A percentile compares a stretch with the other conserved stretches of the same genome.
phyloP scores from a whole-genome alignment of 2,888 invertebrate genomes.

The Hemaris fuciformis region DNA sequence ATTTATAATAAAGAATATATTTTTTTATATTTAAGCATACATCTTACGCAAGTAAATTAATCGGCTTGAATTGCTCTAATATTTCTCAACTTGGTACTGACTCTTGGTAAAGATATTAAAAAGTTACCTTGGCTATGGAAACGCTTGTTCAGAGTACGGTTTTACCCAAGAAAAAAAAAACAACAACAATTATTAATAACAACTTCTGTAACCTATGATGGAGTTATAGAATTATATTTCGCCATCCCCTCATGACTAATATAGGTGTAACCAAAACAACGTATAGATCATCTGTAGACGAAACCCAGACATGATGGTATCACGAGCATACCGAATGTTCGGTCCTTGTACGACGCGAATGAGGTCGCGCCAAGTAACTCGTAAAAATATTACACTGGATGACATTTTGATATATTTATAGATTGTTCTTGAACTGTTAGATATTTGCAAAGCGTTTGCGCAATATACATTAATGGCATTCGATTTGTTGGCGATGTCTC shows the following conservation, averaged over 20 bases:
- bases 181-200: too few species aligned
- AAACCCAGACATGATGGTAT: slow-evolving; percentile 2
- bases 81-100: too few species aligned
- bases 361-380: slow-evolving; percentile 21
- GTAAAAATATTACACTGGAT: slow-evolving; percentile 9
- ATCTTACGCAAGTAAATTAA: not conserved
- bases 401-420: slow-evolving; percentile 13
- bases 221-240: not conserved
- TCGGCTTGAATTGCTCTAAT: too few species aligned
- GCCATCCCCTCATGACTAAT: not conserved
- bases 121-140: too few species aligned
- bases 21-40: too few species aligned
- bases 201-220: too few species aligned
- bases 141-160: too few species aligned
- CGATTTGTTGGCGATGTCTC: not conserved
- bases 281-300: not conserved
- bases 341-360: slow-evolving; percentile 25
- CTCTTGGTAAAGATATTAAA: too few species aligned
- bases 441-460: not conserved
- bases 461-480: not conserved
- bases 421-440: slow-evolving; percentile 17
- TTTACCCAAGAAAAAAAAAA: too few species aligned
- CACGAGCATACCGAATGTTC: slow-evolving; percentile 20
- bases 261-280: not conserved
- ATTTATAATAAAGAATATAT: too few species aligned